Base-by-base conservation (phyloP, 2,797 vertebrate genomes). In the Spinibarbus caldwelli region DNA sequence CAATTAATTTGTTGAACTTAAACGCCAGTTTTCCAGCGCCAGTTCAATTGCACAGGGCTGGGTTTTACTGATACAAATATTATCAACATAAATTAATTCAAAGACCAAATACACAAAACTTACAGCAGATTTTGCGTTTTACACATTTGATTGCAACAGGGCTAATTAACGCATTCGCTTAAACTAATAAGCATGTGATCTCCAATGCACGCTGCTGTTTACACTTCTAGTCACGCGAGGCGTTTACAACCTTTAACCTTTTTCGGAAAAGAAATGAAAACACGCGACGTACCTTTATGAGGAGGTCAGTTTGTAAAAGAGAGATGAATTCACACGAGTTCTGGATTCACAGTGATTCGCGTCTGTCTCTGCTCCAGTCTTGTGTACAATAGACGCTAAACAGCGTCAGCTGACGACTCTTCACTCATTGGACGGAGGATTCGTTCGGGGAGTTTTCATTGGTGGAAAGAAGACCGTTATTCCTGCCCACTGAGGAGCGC, bases 381-480 rank as follows among this genome's bases (percentile, higher is more conserved):
- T 89, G 71, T 87, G 59, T 85, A 85, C 73, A 85, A 34, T 86
- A 89, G 62, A 85, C 47, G 72, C 80, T 75, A 80, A 79, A 36
- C 34, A 52, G 77, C 2, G 80, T 62, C 90, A 86, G 81, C 41
- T 70, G 64, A 78, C 78, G 71, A 45, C 80, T 4, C 10, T 41
- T 57, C 76, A 43, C 80, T 90, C 85, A 95, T 95, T 95, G 95
- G 94, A 4, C 87, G 3, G 41, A 7, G 6, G 15, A 34, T 64
- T 82, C 7, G 11, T 10, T 17, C 11, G 1, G 17, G 36, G 9
- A 17, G 26, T 78, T 52, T 7, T 89, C 59, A 95, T 95, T 95
- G 93, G 94, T 21, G 80, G 1, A 49, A 0, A 47, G 4, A 12
- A 9, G 66, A n/a, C 47, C 29, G 49, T 68, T 87, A 70, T 47